Conservation (phyloP, 1,140 invertebrate species). For the Zophobas morio region DNA sequence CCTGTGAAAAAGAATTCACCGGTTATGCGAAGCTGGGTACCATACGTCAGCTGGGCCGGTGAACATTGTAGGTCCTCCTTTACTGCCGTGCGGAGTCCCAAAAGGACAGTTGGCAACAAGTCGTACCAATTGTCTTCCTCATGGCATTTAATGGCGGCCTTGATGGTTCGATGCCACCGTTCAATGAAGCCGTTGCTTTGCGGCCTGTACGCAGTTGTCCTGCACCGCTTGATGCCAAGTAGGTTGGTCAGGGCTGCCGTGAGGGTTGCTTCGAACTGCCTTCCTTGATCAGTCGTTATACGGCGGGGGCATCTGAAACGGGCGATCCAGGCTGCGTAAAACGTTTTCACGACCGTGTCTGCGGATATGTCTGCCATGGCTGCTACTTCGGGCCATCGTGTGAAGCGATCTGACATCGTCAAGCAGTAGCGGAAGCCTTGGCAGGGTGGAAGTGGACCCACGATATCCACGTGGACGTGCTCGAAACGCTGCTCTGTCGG, state of each 20-base stretch:
- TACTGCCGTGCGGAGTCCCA: constrained; percentile 59
- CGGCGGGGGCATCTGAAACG: constrained; percentile 63
- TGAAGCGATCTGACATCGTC: constrained; percentile 68
- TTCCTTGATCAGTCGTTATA: constrained; percentile 67
- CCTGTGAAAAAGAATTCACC: constrained; percentile 61
- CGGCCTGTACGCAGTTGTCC: constrained; percentile 39
- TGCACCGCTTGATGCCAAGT: constrained; percentile 15
- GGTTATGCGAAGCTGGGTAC: constrained; percentile 62
- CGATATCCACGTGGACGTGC: constrained; percentile 70
- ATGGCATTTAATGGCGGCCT: constrained; percentile 55
- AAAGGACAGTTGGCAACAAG: constrained; percentile 53
- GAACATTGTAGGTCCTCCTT: constrained; percentile 61
- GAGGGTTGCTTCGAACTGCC: constrained; percentile 63
- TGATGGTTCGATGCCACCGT: constrained; percentile 60
- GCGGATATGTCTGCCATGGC: constrained; percentile 65
- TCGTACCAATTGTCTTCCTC: constrained; percentile 39
- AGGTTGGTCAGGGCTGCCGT: constrained; percentile 11
- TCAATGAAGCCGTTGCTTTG: constrained; percentile 63
- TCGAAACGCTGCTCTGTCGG: constrained; percentile 42
- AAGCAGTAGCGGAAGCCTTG: constrained; percentile 65
- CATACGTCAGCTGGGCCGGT: constrained; percentile 64
- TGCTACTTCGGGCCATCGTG: constrained; percentile 68
- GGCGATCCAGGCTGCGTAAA: constrained; percentile 62
- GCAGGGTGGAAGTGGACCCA: constrained; percentile 67
- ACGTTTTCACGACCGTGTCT: constrained; percentile 58